A percentile compares a stretch with the other conserved stretches of the same genome.
These are phyloP conservation scores for Nothura maculosa DNA, from an alignment of 2,797 vertebrate species.

Conservation along the genomic window DNA sequence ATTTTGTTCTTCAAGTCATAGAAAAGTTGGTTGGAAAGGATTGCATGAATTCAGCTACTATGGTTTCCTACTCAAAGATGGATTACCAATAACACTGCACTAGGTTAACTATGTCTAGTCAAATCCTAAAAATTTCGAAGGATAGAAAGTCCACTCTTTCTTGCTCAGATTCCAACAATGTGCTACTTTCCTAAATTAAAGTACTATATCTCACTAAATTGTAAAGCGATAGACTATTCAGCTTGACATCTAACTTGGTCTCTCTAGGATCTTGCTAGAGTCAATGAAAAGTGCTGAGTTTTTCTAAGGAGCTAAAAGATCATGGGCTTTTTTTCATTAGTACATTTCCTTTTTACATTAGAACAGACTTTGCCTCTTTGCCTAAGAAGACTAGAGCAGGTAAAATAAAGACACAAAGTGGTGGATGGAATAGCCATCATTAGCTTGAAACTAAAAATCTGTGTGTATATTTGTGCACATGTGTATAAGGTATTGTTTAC, in stretches of 20 bases:
- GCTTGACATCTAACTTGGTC: not conserved
- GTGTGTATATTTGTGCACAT: not conserved
- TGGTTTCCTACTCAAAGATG: not conserved
- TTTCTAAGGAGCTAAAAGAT: not conserved
- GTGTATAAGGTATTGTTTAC: not conserved
- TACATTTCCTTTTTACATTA: not conserved
- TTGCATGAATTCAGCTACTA: not conserved
- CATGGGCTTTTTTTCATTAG: not conserved
- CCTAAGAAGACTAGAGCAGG: not conserved
- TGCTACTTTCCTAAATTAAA: not conserved
- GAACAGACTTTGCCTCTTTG: not conserved
- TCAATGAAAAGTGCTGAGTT: not conserved
- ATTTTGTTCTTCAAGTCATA: not conserved
- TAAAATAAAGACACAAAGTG: not conserved
- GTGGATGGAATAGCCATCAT: not conserved
- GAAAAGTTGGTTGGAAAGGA: not conserved
- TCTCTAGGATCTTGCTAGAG: not conserved
- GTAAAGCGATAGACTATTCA: slow-evolving; percentile 7
- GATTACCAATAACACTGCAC: not conserved
- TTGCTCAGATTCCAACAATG: not conserved
- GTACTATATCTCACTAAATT: not conserved
- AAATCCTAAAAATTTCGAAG: not conserved
- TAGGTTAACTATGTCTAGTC: not conserved
- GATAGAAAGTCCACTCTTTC: not conserved
- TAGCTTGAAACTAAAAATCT: not conserved